Base-by-base conservation (phyloP, 37 sponge, comb jelly and placozoan species). In the Sycon ciliatum region DNA sequence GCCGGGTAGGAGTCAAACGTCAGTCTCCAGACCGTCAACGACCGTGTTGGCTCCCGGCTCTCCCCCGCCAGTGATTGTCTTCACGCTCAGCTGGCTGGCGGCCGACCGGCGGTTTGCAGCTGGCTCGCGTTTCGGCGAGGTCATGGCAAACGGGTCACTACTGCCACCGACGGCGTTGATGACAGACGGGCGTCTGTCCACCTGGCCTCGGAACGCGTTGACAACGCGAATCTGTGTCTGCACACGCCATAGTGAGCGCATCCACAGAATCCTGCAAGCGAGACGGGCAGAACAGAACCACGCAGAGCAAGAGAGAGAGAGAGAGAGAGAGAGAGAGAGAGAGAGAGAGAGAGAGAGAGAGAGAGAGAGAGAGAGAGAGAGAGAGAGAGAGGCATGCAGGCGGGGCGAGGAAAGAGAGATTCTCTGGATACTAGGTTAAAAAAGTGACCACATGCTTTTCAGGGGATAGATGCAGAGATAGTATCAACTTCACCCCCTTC, bases 161-260 rank as follows among this genome's bases (percentile, higher is more conserved):
- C n/a, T n/a, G n/a, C n/a, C n/a, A n/a, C n/a, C n/a, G n/a, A n/a
- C n/a, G n/a, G n/a, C n/a, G n/a, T n/a, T n/a, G n/a, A n/a, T n/a
- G n/a, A n/a, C n/a, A n/a, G n/a, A n/a, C n/a, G n/a, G n/a, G n/a
- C n/a, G n/a, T n/a, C n/a, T n/a, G n/a, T n/a, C n/a, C n/a, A n/a
- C n/a, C n/a, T n/a, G n/a, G n/a, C n/a, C n/a, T n/a, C 83, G 76
- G 82, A 93, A 93, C 13, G 94, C 94, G 77, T 85, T 82, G 34
- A 87, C 88, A 26, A 93, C 94, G 31, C 89, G 88, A 65, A 93
- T 85, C 87, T 93, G 72, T 3, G 63, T 24, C 16, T 60, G 63
- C 27, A 60, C 7, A 7, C 63, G 11, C 63, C 71, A 69, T 24
- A 38, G 2, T 1, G 26, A 60, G 18, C 35, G 20, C 74, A 61